phyloP scores from a whole-genome alignment of 2,888 invertebrate genomes.

The Metellina segmentata region DNA sequence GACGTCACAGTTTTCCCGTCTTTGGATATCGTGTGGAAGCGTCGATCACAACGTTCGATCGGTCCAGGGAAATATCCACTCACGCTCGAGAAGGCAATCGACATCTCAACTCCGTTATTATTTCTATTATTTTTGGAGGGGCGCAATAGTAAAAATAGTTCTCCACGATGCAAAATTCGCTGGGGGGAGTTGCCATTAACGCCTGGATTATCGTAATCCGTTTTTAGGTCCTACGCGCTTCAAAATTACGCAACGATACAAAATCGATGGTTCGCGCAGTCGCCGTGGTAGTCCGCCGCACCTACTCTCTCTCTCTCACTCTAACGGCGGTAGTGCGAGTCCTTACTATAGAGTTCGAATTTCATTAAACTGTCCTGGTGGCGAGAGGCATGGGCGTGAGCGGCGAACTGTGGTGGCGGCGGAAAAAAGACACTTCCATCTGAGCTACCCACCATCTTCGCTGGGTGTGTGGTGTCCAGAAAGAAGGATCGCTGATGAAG shows the following conservation, averaged over 20 bases:
- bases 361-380: conserved; percentile 72
- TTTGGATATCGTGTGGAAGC: conserved; percentile 62
- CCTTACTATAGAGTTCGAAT: conserved; percentile 73
- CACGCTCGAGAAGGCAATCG: conserved; percentile 1
- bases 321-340: conserved; percentile 60
- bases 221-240: conserved; percentile 59
- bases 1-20: conserved; percentile 73
- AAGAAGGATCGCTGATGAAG: background rate
- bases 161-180: background rate
- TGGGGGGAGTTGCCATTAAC: conserved; percentile 20
- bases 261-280: conserved; percentile 69
- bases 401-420: conserved; percentile 49
- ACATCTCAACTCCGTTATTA: conserved; percentile 32
- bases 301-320: conserved; percentile 55
- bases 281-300: conserved; percentile 55
- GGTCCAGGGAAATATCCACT: conserved; percentile 26
- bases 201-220: conserved; percentile 68
- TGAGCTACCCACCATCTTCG: conserved; percentile 15
- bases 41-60: conserved; percentile 72
- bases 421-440: conserved; percentile 40
- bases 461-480: background rate
- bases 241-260: conserved; percentile 76
- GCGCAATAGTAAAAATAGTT: background rate
- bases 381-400: conserved; percentile 68
- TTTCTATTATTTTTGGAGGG: background rate